Evolutionary conservation across 2,797 vertebrate species (phyloP).

Genomic region (Lateolabrax maculatus): DNA sequence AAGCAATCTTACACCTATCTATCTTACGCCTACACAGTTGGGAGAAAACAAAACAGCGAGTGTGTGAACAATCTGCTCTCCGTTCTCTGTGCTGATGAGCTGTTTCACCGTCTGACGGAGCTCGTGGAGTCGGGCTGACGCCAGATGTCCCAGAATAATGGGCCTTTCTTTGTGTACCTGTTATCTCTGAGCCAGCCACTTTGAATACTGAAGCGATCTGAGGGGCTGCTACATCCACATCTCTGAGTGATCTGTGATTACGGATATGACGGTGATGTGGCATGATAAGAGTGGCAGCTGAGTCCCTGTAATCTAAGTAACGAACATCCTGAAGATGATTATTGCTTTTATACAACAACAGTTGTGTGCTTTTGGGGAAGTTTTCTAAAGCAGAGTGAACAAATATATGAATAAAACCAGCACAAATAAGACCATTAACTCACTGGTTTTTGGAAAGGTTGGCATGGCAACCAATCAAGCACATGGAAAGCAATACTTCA

Average conservation of each 20-base stretch:
- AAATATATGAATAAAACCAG: slow-evolving; percentile 8
- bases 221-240: slow-evolving; percentile 10
- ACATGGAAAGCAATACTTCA: not conserved
- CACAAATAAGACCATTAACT: not conserved
- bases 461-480: slow-evolving; percentile 29
- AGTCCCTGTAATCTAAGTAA: slow-evolving; percentile 32
- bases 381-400: not conserved
- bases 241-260: slow-evolving; percentile 45
- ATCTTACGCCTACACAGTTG: slow-evolving; percentile 53
- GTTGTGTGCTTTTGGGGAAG: not conserved
- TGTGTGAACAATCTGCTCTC: slow-evolving; percentile 67
- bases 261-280: not conserved
- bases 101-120: slow-evolving; percentile 44
- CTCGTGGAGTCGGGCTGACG: slow-evolving; percentile 26
- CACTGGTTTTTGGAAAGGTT: not conserved
- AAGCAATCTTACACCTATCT: slow-evolving; percentile 58
- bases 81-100: slow-evolving; percentile 55
- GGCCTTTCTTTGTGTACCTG: slow-evolving; percentile 59
- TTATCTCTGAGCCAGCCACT: slow-evolving; percentile 43
- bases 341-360: slow-evolving; percentile 18
- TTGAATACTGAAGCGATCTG: slow-evolving; percentile 30
- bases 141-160: slow-evolving; percentile 66
- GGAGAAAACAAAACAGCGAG: slow-evolving; percentile 61
- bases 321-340: slow-evolving; percentile 34
- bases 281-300: slow-evolving; percentile 19